These are phyloP conservation scores for Formica selysi DNA, from an alignment of 1,140 invertebrate species.

Conservation along the genomic window DNA sequence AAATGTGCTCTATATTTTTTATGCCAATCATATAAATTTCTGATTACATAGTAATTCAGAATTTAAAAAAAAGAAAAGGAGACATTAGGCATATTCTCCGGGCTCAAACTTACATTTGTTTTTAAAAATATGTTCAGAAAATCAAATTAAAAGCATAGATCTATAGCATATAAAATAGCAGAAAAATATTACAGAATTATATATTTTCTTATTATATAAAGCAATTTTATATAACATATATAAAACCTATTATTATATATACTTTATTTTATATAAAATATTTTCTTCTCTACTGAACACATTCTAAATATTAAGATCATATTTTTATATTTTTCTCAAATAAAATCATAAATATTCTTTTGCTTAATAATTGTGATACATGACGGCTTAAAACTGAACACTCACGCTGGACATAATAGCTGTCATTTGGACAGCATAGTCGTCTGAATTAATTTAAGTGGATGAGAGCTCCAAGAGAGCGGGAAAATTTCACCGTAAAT, in stretches of 20 bases:
- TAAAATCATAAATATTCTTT: background rate
- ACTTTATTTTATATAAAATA: background rate
- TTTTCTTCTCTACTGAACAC: background rate
- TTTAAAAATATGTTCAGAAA: background rate
- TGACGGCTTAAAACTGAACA: background rate
- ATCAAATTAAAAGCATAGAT: background rate
- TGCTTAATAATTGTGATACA: background rate
- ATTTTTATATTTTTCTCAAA: background rate
- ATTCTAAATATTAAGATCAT: background rate
- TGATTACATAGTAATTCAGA: background rate
- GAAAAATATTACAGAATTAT: background rate
- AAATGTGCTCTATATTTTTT: constrained; percentile 16
- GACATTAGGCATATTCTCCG: background rate
- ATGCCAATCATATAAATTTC: background rate
- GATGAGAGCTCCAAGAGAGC: constrained; percentile 20
- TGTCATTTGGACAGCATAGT: constrained; percentile 17
- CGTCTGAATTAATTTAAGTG: constrained; percentile 23
- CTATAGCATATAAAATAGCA: background rate
- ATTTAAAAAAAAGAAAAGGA: background rate
- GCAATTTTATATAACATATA: background rate
- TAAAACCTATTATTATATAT: background rate
- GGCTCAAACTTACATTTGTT: background rate
- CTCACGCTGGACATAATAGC: background rate
- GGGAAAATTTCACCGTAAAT: constrained; percentile 34
- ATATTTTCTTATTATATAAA: constrained; percentile 11